A percentile compares a stretch with the other conserved stretches of the same genome.
Evolutionary conservation across 2,888 invertebrate genomes (phyloP).

Genomic region (Drosophila merina): DNA sequence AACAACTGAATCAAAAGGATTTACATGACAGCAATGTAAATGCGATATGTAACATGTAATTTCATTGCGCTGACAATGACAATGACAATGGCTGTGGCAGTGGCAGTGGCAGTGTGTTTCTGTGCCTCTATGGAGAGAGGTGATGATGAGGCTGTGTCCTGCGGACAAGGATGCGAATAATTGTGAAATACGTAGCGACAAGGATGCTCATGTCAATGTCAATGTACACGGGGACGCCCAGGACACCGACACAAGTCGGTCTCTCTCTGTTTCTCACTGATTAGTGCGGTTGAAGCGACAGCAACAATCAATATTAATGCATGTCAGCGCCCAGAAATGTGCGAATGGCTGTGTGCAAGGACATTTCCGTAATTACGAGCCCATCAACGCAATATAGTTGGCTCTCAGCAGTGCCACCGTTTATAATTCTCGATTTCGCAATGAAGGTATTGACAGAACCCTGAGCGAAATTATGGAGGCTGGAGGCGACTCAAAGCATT

Average conservation of each 20-base stretch:
- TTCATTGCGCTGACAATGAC: conserved; percentile 40
- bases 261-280: conserved; percentile 17
- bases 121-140: conserved; percentile 1
- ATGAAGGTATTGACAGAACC: conserved; percentile 35
- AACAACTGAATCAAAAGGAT: conserved; percentile 28
- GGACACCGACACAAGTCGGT: background rate
- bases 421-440: conserved; percentile 36
- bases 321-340: conserved; percentile 39
- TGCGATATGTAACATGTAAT: conserved; percentile 49
- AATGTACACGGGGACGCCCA: conserved; percentile 15
- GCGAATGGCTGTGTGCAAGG: conserved; percentile 31
- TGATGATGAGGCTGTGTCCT: conserved; percentile 27
- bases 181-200: conserved; percentile 17
- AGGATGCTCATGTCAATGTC: conserved; percentile 29
- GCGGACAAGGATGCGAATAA: conserved; percentile 40
- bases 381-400: conserved; percentile 41
- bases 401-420: conserved; percentile 10
- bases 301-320: conserved; percentile 49
- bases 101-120: background rate
- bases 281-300: conserved; percentile 47
- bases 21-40: conserved; percentile 40
- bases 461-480: conserved; percentile 3
- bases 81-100: conserved; percentile 19
- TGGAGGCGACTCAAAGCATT: conserved; percentile 3
- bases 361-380: conserved; percentile 37